Conservation (phyloP, 2,888 invertebrate genomes). For the Aphodius granarius region DNA sequence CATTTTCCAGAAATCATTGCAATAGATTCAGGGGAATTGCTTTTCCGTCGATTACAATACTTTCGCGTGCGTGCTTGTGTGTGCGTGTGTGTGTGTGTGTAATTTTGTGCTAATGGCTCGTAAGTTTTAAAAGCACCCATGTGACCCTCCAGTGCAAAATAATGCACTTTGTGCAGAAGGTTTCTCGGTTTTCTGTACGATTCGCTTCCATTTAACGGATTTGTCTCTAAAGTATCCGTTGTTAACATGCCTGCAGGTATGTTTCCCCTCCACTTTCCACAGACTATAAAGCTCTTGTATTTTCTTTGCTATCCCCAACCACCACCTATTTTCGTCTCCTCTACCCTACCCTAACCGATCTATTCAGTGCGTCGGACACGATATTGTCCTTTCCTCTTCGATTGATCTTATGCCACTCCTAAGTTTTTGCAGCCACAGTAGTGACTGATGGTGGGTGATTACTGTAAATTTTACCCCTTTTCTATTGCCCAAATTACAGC, state of each 20-base stretch:
- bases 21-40: no score
- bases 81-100: no score
- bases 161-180: slow-evolving; percentile 27
- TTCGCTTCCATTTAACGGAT: slow-evolving; percentile 28
- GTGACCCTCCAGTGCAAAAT: slow-evolving; percentile 32
- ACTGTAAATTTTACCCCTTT: slow-evolving; percentile 4
- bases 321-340: no score
- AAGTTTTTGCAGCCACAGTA: slow-evolving; percentile 13
- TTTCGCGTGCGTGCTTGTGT: no score
- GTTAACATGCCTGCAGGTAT: slow-evolving; percentile 29
- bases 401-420: slow-evolving; percentile 28
- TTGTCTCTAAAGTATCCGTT: slow-evolving; percentile 9
- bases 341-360: slow-evolving; percentile 28
- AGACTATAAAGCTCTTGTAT: slow-evolving; percentile 27
- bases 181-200: slow-evolving; percentile 26
- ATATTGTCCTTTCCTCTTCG: slow-evolving; percentile 31
- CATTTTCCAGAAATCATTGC: no score
- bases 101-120: slow-evolving; percentile 10
- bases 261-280: slow-evolving; percentile 29
- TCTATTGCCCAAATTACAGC: slow-evolving; percentile 4
- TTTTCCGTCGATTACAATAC: no score
- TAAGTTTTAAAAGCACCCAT: slow-evolving; percentile 34
- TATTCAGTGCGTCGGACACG: slow-evolving; percentile 30
- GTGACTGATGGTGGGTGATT: slow-evolving; percentile 13
- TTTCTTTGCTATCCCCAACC: not conserved